Evolutionary conservation across 92 coral and sea anemone genomes (phyloP), one percentile per base, ranked within the genome.

Genomic region (Paramuricea clavata): DNA sequence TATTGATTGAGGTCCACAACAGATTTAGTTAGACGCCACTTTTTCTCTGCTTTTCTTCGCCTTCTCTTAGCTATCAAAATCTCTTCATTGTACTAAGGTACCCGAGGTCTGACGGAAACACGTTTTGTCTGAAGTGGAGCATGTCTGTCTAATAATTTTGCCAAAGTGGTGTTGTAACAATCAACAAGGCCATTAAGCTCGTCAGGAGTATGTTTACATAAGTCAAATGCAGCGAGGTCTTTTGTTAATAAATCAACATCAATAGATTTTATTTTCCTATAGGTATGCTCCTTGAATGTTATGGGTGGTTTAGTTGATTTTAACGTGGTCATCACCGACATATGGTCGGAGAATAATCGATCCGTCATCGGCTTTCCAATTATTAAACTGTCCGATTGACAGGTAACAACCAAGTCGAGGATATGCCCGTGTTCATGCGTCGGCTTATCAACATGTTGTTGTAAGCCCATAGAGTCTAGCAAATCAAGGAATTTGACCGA

Each of bases 381-480:
- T 12, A 72, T 36, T 72, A 72, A 2, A 13, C 28, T 72, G 15
- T 72, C 78, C 31, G 15, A 0, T 21, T n/a, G 54, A 22, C 86
- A 27, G 15, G 82, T 69, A 15, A 87, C 81, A n/a, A 87, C 56
- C 12, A 87, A 81, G 41, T 87, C 91, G 25, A 82, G 78, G 17
- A 75, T 73, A 65, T 89, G 83, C 0, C 81, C 76, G 41, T 33
- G 78, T 57, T 50, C 49, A 67, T 84, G 86, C 5, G 92, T 89
- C 21, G 83, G 89, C 30, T 77, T 50, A 39, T 85, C 56, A 9
- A 89, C 89, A 56, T 85, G 92, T 43, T 84, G 89, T 12, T 31
- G 70, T 15, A 80, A 64, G 34, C 86, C 73, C 30, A 68, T 32
- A 13, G 85, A 70, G 27, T 85, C 86, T 36, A 78, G 81, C 84